Conservation (phyloP, 37 sponge, comb jelly and placozoan species). For the Chondrilla cf. caribensis region DNA sequence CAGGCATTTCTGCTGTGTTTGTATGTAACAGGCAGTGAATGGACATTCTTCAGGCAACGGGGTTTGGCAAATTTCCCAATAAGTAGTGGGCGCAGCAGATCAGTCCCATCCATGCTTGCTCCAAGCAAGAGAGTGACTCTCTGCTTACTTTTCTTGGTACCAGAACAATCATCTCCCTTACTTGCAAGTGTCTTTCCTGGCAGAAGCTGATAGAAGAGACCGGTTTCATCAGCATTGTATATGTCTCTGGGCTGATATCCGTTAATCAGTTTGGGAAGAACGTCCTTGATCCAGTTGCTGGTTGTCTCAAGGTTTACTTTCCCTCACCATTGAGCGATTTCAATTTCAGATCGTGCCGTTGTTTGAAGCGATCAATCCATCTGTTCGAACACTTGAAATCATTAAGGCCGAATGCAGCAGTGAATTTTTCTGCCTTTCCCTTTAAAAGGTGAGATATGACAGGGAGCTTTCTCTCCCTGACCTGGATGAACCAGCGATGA, state of each 20-base stretch:
- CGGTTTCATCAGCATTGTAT: slow-evolving; percentile 15
- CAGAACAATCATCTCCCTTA: background rate
- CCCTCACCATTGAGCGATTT: background rate
- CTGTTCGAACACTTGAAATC: background rate
- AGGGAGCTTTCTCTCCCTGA: background rate
- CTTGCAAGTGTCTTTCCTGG: background rate
- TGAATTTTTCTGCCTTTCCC: background rate
- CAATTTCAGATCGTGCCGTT: background rate
- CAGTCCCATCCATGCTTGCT: slow-evolving; percentile 8
- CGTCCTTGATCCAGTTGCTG: slow-evolving; percentile 5
- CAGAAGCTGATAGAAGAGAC: slow-evolving; percentile 13
- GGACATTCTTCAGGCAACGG: background rate
- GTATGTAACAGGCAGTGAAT: slow-evolving; percentile 6
- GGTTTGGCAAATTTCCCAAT: slow-evolving; percentile 16
- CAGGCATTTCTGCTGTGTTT: slow-evolving; percentile 3
- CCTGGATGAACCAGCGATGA: background rate
- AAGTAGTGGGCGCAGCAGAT: background rate
- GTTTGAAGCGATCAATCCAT: slow-evolving; percentile 8
- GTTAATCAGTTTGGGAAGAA: background rate
- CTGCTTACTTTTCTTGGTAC: slow-evolving; percentile 15
- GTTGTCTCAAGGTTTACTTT: background rate
- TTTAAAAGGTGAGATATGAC: background rate
- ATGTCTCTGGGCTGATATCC: background rate
- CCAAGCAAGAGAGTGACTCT: slow-evolving; percentile 4
- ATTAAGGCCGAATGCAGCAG: background rate